Percentiles rank a stretch among this genome's conserved stretches.
These are phyloP conservation scores for Bubalus kerabau DNA, from an alignment of 2,113 vertebrate species.

Conservation along the genomic window DNA sequence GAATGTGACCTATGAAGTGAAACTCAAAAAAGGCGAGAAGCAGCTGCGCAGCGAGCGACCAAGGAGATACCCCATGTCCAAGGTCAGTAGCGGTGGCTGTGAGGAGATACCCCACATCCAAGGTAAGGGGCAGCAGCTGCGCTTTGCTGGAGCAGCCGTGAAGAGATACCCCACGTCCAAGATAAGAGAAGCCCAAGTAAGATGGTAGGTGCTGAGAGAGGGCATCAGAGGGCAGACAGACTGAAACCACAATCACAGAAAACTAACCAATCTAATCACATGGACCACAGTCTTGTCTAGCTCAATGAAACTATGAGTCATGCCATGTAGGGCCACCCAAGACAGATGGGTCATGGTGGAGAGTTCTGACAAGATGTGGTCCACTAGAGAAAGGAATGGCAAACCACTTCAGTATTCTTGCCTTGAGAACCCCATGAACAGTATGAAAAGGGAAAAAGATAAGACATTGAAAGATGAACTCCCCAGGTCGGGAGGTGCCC, in stretches of 20 bases:
- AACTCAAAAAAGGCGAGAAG: neutral
- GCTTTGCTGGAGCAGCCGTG: neutral
- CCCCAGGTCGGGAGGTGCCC: neutral
- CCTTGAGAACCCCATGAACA: neutral
- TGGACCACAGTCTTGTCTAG: neutral
- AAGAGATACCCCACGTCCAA: neutral
- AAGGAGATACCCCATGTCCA: neutral
- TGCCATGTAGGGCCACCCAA: neutral
- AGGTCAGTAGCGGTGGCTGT: neutral
- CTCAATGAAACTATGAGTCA: neutral
- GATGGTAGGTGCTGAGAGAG: neutral
- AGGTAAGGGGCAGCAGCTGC: neutral
- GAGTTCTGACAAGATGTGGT: neutral
- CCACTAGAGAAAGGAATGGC: neutral
- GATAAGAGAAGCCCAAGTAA: neutral
- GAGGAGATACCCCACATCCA: neutral
- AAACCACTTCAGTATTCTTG: neutral
- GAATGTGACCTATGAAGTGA: neutral
- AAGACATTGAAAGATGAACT: neutral
- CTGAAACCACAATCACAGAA: neutral
- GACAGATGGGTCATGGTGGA: neutral
- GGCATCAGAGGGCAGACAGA: neutral
- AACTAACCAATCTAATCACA: neutral
- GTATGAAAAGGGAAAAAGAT: neutral
- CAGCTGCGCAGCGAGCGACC: accelerated